These are phyloP conservation scores for Periplaneta americana DNA, from an alignment of 1,140 invertebrate genomes.

Conservation along the genomic window DNA sequence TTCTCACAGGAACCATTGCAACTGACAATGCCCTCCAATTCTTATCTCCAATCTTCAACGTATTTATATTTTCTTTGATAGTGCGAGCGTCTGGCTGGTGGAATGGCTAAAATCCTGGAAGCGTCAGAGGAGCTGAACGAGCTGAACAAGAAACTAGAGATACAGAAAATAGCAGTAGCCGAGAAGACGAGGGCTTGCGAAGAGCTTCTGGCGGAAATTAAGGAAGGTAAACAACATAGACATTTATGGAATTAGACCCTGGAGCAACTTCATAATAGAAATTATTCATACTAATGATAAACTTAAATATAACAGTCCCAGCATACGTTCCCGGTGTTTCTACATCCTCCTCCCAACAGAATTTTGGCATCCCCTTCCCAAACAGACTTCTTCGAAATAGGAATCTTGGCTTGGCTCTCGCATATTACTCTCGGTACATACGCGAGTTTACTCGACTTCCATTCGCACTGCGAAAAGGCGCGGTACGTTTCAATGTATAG, in stretches of 20 bases:
- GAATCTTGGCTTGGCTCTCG: no score
- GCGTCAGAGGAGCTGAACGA: slow-evolving; percentile 65
- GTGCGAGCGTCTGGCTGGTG: slow-evolving; percentile 61
- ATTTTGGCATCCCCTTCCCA: no score
- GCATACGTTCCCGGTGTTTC: no score
- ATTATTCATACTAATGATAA: not conserved
- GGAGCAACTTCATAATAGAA: not conserved
- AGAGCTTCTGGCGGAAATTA: slow-evolving; percentile 58
- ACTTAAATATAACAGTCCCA: not conserved
- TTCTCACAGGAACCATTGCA: no score
- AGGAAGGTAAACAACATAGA: slow-evolving; percentile 31
- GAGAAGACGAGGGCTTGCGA: slow-evolving; percentile 73
- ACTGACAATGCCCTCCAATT: no score
- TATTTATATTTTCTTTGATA: slow-evolving; percentile 27
- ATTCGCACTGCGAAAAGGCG: no score
- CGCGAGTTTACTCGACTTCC: no score
- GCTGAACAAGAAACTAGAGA: slow-evolving; percentile 65
- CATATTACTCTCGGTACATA: no score
- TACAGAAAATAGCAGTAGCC: slow-evolving; percentile 69
- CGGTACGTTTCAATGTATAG: no score
- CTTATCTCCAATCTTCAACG: no score
- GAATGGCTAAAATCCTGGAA: slow-evolving; percentile 72
- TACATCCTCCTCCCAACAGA: no score
- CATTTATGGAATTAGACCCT: not conserved
- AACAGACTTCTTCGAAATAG: no score